Evolutionary conservation across 2,797 vertebrate species (phyloP), one percentile per base, ranked within the genome.

Genomic region (Myiothlypis coronata): DNA sequence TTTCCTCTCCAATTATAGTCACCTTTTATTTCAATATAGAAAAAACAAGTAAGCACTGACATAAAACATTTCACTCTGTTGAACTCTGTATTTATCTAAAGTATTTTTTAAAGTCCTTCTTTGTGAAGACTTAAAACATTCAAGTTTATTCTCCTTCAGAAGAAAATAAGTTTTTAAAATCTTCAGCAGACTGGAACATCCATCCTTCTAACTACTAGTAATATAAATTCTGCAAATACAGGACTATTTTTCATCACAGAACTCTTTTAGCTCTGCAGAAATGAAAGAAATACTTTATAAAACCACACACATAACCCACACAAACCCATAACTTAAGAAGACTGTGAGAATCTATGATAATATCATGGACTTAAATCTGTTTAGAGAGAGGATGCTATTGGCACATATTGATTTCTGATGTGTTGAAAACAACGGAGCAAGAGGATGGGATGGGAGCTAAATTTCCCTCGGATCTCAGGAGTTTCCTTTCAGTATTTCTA

Each of bases 151-250:
- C 35, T 64, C 90, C 53, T 71, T 55, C n/a, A 64, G 61, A 89
- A 87, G 61, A 39, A 92, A 95, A 93, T 70, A 34, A 74, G 71
- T 74, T 93, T 94, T 95, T 71, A 84, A 84, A 93, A 61, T 91
- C 60, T 87, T 89, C 53, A 80, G 68, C 49, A 83, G 75, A 89
- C 26, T 64, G 64, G 53, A 96, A 68, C 71, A 90, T 89, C 30
- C 65, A 92, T 85, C 65, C 72, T 88, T 83, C 71, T 89, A 94
- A 87, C 49, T 55, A 60, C 60, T 67, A 16, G 47, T 59, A 88
- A 76, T 88, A 95, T 61, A 91, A 94, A 83, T 86, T 88, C 57
- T 69, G 76, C 37, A 94, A 85, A 81, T 65, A 87, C 12, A 59
- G 39, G 34, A 75, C 57, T 78, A 52, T 86, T 91, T 69, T 61